Evolutionary conservation across 2,888 invertebrate genomes (phyloP), one percentile per base, ranked within the genome.

Genomic region (Lithophane leautieri): DNA sequence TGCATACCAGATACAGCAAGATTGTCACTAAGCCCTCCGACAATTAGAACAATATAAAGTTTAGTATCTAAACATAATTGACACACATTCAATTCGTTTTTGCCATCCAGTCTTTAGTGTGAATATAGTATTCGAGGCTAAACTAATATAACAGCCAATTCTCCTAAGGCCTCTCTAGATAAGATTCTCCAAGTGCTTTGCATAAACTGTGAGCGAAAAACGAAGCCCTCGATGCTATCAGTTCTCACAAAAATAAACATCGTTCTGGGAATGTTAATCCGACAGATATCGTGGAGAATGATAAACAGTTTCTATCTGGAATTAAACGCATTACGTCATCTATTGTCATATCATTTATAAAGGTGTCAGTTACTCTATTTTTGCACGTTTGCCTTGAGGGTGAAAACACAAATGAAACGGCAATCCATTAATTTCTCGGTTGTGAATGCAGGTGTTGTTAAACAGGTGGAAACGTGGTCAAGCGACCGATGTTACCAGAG

Each of bases 261-360:
- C 47, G 25, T 75, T 63, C 75, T 67, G 71, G 28, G 75, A 75
- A 86, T 86, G 68, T 82, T 79, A 88, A 86, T 82, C 76, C 79
- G n/a, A 34, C 68, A 83, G 79, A 80, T 79, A 84, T 70, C 78
- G 73, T 65, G 34, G 42, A 42, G 84, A 81, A 86, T 87, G 79
- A 87, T 74, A 88, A 86, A 82, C 70, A 73, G 75, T 71, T 50
- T 86, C 8, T 84, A 73, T 78, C 76, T 79, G 40, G 83, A 74
- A 78, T 76, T 79, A 75, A 42, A 70, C 44, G 47, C 22, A 28
- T 83, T 75, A 78, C 87, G 73, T 86, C 76, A 86, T 19, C 58
- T 74, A 60, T 76, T 76, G 73, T 75, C 70, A 69, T n/a, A 73
- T 69, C 60, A 56, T 56, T 71, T 56, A 61, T 25, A 70, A 56